These are phyloP conservation scores for Nibea coibor DNA, from an alignment of 2,113 vertebrate species.

Conservation along the genomic window DNA sequence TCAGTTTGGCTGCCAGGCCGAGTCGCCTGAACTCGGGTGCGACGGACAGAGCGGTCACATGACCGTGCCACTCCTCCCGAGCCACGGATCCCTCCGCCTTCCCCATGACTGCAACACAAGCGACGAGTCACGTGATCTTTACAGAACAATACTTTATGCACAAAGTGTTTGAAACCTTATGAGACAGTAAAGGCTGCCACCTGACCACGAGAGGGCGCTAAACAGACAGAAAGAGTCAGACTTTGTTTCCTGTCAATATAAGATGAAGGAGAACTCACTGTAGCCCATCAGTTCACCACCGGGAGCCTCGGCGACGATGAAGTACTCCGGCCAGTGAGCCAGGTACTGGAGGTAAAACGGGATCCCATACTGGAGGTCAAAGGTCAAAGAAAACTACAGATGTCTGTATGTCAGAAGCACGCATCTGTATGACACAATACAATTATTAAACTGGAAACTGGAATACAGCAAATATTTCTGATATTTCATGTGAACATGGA, in stretches of 20 bases:
- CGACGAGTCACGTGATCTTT: neutral
- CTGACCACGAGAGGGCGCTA: neutral
- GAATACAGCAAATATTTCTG: neutral
- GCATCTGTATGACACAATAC: neutral
- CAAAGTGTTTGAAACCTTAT: neutral
- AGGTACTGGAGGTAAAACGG: constrained; percentile 97
- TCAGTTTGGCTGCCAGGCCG: constrained; percentile 94
- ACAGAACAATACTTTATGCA: too few relatives aligned
- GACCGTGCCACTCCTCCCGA: constrained; percentile 96
- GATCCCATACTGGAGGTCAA: constrained; percentile 89
- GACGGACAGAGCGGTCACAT: constrained; percentile 95
- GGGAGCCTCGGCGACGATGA: constrained; percentile 95
- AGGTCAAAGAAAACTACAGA: constrained; percentile 53
- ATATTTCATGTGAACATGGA: constrained; percentile 54
- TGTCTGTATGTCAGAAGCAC: neutral
- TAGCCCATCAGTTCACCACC: constrained; percentile 98
- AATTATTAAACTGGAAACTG: neutral
- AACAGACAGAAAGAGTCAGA: neutral
- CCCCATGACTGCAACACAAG: constrained; percentile 90
- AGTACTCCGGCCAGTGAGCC: constrained; percentile 98
- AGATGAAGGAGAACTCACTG: constrained; percentile 82
- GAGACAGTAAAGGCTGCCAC: neutral
- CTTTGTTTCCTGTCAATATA: neutral
- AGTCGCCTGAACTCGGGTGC: constrained; percentile 95
- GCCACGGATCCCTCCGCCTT: constrained; percentile 97